A percentile compares a stretch with the other conserved stretches of the same genome.
phyloP scores from a whole-genome alignment of 2,113 vertebrate genomes.

The Dunckerocampus dactyliophorus region DNA sequence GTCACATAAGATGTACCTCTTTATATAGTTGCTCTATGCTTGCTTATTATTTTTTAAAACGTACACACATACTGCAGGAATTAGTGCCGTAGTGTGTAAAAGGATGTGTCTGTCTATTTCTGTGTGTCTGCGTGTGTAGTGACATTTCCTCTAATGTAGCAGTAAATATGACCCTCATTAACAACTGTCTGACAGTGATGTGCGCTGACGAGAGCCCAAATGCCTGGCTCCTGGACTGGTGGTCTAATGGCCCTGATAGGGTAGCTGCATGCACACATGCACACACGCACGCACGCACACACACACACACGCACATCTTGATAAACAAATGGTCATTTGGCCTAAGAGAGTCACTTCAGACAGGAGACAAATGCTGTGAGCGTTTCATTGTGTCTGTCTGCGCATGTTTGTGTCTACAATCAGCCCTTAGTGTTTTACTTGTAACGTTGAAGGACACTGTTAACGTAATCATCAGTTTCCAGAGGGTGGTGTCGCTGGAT shows the following conservation, averaged over 20 bases:
- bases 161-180: conserved; percentile 88
- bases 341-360: not conserved
- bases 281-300: not conserved
- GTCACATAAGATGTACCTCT: too few species aligned
- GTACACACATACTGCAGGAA: not conserved
- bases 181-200: conserved; percentile 84
- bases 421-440: not conserved
- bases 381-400: not conserved
- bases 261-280: conserved; percentile 52
- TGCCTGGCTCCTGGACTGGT: conserved; percentile 73
- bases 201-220: conserved; percentile 77
- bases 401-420: not conserved
- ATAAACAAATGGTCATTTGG: not conserved
- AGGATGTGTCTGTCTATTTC: conserved; percentile 12
- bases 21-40: too few species aligned
- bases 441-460: too few species aligned
- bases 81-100: not conserved
- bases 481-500: too few species aligned
- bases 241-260: conserved; percentile 67
- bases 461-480: too few species aligned
- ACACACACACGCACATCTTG: not conserved
- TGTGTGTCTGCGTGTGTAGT: conserved; percentile 64
- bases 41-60: not conserved
- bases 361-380: not conserved
- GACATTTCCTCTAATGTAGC: conserved; percentile 92